A percentile compares a stretch with the other conserved stretches of the same genome.
Conservation (phyloP, 2,113 vertebrate genomes). For the Mionectes macconnelli region DNA sequence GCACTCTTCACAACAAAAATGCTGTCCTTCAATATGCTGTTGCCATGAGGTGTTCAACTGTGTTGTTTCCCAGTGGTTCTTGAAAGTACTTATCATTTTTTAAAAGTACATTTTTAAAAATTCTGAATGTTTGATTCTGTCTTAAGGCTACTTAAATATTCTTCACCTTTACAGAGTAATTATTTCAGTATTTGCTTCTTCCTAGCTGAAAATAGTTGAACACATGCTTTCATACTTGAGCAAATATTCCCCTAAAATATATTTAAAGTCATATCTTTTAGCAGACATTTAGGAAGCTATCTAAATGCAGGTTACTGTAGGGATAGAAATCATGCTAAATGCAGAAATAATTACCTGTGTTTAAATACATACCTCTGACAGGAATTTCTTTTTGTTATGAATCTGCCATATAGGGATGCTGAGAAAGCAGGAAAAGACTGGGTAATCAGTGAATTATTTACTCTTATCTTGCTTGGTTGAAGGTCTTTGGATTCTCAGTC, state of each 20-base stretch:
- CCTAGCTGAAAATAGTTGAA: not conserved
- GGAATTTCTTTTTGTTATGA: not conserved
- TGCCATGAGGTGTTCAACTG: not conserved
- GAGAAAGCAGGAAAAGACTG: not conserved
- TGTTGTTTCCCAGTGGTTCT: not conserved
- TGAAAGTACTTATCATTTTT: not conserved
- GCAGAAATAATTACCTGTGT: not conserved
- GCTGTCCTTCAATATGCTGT: not conserved
- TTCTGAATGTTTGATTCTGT: not conserved
- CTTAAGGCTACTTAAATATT: not conserved
- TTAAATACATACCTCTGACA: not conserved
- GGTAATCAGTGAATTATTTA: not conserved
- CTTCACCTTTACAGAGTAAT: not conserved
- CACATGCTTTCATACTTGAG: not conserved
- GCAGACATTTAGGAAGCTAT: not conserved
- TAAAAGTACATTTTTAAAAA: fast-evolving
- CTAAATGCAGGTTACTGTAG: not conserved
- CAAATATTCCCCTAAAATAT: not conserved
- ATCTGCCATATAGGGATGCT: not conserved
- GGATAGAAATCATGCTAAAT: not conserved
- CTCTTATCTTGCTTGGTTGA: not conserved
- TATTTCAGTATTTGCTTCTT: not conserved
- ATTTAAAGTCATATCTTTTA: not conserved
- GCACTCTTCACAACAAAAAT: not conserved
- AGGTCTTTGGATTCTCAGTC: not conserved